Evolutionary conservation across 2,113 vertebrate genomes (phyloP).

Genomic region (Bos indicus): DNA sequence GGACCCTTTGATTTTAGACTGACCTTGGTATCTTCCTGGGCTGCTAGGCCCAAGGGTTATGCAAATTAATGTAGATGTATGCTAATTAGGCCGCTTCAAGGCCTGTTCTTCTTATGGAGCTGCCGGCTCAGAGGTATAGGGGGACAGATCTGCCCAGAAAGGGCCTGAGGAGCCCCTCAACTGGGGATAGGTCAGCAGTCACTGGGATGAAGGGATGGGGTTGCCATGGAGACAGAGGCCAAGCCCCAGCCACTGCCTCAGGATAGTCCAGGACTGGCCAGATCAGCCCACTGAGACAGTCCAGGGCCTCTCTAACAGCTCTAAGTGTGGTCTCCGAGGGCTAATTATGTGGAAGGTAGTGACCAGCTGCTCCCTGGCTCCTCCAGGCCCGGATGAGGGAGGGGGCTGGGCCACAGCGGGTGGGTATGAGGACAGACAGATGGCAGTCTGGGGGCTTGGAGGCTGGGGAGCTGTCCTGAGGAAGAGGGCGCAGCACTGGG

Average conservation of each 20-base stretch:
- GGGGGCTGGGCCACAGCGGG: constrained; percentile 1
- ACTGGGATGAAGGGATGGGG: not conserved
- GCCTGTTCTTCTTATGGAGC: not conserved
- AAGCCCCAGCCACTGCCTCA: not conserved
- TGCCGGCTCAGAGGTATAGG: not conserved
- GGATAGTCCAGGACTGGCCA: not conserved
- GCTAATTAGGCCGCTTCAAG: constrained; percentile 8
- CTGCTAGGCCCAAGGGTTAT: constrained; percentile 15
- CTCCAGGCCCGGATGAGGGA: not conserved
- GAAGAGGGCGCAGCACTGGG: not conserved
- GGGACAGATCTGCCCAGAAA: constrained; percentile 30
- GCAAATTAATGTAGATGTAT: constrained; percentile 66
- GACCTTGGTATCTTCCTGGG: constrained; percentile 1
- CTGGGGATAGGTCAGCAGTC: constrained; percentile 43
- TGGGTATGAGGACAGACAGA: constrained; percentile 22
- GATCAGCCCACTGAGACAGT: not conserved
- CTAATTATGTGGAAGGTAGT: constrained; percentile 58
- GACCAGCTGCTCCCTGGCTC: constrained; percentile 60
- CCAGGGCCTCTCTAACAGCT: not conserved
- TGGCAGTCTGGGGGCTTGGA: not conserved
- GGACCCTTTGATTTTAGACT: constrained; percentile 19
- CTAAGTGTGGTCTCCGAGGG: constrained; percentile 55
- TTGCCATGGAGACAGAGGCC: constrained; percentile 61
- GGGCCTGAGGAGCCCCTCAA: not conserved
- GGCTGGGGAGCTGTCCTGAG: not conserved